A percentile compares a stretch with the other conserved stretches of the same genome.
Evolutionary conservation across 2,888 invertebrate genomes (phyloP).

Genomic region (Dusona sp.): DNA sequence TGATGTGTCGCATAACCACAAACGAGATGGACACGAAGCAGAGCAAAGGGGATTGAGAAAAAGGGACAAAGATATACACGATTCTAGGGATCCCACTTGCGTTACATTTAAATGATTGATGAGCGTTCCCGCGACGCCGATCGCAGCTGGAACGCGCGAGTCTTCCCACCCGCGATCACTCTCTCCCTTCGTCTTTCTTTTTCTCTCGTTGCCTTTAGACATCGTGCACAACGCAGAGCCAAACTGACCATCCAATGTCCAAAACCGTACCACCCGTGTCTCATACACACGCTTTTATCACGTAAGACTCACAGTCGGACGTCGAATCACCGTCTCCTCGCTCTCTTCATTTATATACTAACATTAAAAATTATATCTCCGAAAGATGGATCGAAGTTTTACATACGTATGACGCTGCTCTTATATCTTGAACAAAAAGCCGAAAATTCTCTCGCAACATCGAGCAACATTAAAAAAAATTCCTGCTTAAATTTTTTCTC

Average conservation of each 20-base stretch:
- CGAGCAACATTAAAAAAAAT: conserved; percentile 14
- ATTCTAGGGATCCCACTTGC: conserved; percentile 70
- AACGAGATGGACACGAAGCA: conserved; percentile 17
- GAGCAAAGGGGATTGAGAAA: conserved; percentile 28
- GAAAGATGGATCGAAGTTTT: conserved; percentile 18
- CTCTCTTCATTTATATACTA: conserved; percentile 24
- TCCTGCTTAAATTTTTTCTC: neutral
- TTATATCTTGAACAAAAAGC: conserved; percentile 3
- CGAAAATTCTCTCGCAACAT: conserved; percentile 37
- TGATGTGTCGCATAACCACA: conserved; percentile 66
- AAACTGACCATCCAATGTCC: conserved; percentile 45
- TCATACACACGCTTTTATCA: conserved; percentile 50
- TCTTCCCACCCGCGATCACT: conserved; percentile 60
- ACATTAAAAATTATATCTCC: conserved; percentile 42
- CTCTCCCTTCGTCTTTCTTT: conserved; percentile 63
- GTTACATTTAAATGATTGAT: conserved; percentile 84
- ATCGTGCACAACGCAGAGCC: conserved; percentile 47
- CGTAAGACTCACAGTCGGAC: conserved; percentile 41
- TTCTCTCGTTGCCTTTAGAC: conserved; percentile 68
- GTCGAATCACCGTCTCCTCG: conserved; percentile 17
- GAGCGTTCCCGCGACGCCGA: conserved; percentile 81
- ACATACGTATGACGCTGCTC: neutral
- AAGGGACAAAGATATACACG: conserved; percentile 13
- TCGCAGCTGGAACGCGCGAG: conserved; percentile 80
- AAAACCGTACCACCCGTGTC: conserved; percentile 62